Percentiles rank a stretch among this genome's conserved stretches.
Evolutionary conservation across 1,140 invertebrate genomes (phyloP).

Genomic region (Drosophila virilis): DNA sequence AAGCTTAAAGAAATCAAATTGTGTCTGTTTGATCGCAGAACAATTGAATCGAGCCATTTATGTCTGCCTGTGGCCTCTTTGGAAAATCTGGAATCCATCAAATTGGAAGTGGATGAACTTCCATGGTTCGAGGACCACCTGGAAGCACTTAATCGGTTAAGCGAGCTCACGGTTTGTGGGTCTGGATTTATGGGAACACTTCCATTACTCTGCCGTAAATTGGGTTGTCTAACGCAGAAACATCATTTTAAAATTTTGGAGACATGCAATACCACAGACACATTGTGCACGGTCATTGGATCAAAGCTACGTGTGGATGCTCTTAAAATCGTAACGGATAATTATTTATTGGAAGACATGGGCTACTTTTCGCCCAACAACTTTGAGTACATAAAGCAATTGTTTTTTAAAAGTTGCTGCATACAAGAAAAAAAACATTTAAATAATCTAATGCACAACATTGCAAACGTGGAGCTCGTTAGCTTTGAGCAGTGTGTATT

Average conservation of each 20-base stretch:
- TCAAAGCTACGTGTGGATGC: slow-evolving; percentile 5
- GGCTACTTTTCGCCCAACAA: not conserved
- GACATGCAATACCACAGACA: slow-evolving; percentile 27
- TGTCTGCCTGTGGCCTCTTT: slow-evolving; percentile 36
- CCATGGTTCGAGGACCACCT: slow-evolving; percentile 42
- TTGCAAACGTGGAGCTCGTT: slow-evolving; percentile 28
- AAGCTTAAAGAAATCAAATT: slow-evolving; percentile 41
- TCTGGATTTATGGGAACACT: not conserved
- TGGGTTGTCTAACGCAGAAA: not conserved
- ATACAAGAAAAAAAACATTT: slow-evolving; percentile 7
- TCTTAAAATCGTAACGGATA: slow-evolving; percentile 32
- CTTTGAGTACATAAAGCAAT: slow-evolving; percentile 28
- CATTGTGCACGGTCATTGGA: slow-evolving; percentile 10
- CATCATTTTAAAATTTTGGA: slow-evolving; percentile 41
- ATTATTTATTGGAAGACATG: slow-evolving; percentile 21
- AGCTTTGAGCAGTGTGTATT: slow-evolving; percentile 49
- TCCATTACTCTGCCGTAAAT: not conserved
- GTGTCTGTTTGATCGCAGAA: slow-evolving; percentile 5
- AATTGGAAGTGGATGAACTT: slow-evolving; percentile 17
- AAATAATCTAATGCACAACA: slow-evolving; percentile 10
- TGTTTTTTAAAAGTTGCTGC: slow-evolving; percentile 34
- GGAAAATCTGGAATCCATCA: slow-evolving; percentile 38
- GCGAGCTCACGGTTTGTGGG: slow-evolving; percentile 21
- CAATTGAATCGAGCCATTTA: not conserved
- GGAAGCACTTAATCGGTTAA: slow-evolving; percentile 8